Conservation (phyloP, 2,888 invertebrate species). For the Parnassius apollo region DNA sequence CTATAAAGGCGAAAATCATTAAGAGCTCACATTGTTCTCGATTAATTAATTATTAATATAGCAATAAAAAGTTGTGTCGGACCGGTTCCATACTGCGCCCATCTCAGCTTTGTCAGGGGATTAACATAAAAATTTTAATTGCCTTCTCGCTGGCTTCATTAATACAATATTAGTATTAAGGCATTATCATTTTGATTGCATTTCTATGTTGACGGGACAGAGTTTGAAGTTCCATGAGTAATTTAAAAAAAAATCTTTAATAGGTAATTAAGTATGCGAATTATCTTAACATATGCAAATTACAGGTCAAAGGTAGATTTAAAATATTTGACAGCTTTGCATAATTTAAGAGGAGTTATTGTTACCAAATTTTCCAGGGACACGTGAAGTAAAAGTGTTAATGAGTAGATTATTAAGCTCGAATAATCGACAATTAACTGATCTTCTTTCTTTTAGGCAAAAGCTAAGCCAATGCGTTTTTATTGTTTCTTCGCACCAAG, state of each 20-base stretch:
- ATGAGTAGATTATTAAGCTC: too few relatives aligned
- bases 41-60: conserved; percentile 61
- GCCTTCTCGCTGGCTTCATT: conserved; percentile 50
- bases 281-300: conserved; percentile 19
- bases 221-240: conserved; percentile 36
- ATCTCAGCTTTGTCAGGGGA: conserved; percentile 42
- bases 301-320: conserved; percentile 21
- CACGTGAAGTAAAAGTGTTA: not conserved
- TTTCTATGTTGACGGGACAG: conserved; percentile 32
- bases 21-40: conserved; percentile 58
- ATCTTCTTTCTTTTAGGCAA: too few relatives aligned
- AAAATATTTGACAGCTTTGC: conserved; percentile 2
- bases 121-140: conserved; percentile 77
- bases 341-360: too few relatives aligned
- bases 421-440: too few relatives aligned
- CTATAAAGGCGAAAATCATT: conserved; percentile 46
- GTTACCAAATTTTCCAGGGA: not conserved
- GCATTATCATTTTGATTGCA: conserved; percentile 42
- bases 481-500: too few relatives aligned
- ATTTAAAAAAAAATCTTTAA: conserved; percentile 42
- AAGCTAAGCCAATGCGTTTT: too few relatives aligned
- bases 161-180: conserved; percentile 50
- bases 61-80: conserved; percentile 47
- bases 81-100: conserved; percentile 55
- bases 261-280: conserved; percentile 38